phyloP scores from a whole-genome alignment of 2,113 vertebrate species.

The Probosciger aterrimus region DNA sequence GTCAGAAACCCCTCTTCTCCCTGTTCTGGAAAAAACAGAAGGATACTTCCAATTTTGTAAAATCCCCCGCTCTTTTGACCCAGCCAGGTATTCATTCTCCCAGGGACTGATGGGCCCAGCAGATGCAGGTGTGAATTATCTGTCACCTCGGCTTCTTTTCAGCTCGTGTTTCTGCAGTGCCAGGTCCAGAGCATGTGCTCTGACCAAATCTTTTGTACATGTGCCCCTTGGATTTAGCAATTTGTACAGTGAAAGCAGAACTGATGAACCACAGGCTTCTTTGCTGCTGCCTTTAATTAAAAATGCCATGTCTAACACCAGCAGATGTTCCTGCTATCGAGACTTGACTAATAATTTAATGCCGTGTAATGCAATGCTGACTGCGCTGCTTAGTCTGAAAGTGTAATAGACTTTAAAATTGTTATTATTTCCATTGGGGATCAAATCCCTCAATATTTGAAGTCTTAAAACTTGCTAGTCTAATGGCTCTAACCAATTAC shows the following conservation, averaged over 20 bases:
- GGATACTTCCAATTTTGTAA: neutral
- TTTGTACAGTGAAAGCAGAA: neutral
- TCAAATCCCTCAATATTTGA: neutral
- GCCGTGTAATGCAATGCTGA: neutral
- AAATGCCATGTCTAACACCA: conserved; percentile 60
- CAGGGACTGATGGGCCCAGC: fast-evolving
- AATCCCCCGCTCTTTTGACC: neutral
- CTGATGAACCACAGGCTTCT: conserved; percentile 36
- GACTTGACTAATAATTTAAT: conserved; percentile 4
- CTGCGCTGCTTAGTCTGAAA: conserved; percentile 11
- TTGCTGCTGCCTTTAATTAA: conserved; percentile 63
- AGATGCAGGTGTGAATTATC: neutral
- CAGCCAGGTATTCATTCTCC: neutral
- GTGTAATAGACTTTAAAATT: neutral
- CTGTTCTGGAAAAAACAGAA: neutral
- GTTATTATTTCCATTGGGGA: neutral
- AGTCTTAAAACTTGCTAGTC: neutral
- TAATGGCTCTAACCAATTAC: neutral
- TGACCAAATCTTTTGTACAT: neutral
- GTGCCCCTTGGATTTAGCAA: conserved; percentile 51
- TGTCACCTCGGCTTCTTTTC: neutral
- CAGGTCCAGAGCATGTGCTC: neutral
- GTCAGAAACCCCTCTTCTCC: neutral
- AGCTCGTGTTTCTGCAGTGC: neutral
- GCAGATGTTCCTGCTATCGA: conserved; percentile 49